Conservation (phyloP, 2,797 vertebrate species). For the Acanthurus leucopareius region DNA sequence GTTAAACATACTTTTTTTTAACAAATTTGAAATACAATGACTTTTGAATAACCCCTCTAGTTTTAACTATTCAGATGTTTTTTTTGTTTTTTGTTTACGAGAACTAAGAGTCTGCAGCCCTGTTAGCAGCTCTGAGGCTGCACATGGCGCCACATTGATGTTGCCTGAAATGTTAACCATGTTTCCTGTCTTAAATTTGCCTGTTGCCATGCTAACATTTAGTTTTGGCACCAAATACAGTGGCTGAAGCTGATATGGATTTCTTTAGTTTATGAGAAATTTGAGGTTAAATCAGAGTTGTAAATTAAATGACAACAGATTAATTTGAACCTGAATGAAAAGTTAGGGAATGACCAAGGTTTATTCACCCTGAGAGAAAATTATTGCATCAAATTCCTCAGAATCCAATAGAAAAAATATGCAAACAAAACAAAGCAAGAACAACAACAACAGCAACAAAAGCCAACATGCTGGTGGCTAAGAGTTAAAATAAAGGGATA, state of each 20-base stretch:
- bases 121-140: neutral
- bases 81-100: neutral
- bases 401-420: neutral
- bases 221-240: neutral
- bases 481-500: neutral
- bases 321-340: neutral
- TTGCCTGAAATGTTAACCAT: neutral
- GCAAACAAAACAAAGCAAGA: neutral
- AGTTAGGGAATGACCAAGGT: neutral
- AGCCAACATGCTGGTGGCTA: neutral
- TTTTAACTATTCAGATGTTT: neutral
- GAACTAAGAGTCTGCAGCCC: neutral
- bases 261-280: neutral
- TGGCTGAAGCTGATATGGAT: neutral
- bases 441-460: neutral
- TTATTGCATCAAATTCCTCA: neutral
- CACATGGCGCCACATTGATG: no score
- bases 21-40: neutral
- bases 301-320: neutral
- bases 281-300: neutral
- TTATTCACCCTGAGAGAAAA: neutral
- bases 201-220: neutral
- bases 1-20: neutral
- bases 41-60: neutral
- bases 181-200: neutral